Conservation (phyloP, 1,140 invertebrate genomes). For the Scaptomyza graminum region DNA sequence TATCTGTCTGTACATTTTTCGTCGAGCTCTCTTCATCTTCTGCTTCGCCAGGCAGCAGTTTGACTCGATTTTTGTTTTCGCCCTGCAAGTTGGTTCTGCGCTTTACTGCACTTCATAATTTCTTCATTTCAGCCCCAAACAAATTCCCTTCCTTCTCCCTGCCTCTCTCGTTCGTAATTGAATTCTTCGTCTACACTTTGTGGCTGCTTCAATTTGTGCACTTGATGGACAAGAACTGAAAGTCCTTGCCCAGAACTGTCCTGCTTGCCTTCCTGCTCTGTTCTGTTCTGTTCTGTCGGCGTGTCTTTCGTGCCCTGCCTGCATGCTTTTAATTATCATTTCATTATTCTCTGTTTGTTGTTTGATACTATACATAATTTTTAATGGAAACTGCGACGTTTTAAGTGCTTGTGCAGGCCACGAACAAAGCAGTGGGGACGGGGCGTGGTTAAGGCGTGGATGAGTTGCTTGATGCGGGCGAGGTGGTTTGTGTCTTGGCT, state of each 20-base stretch:
- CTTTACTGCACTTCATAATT: slow-evolving; percentile 75
- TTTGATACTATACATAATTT: slow-evolving; percentile 57
- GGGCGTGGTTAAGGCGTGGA: not conserved
- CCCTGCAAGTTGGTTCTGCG: slow-evolving; percentile 27
- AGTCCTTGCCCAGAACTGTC: slow-evolving; percentile 12
- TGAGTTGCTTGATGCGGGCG: not conserved
- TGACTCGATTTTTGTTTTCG: slow-evolving; percentile 29
- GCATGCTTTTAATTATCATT: slow-evolving; percentile 71
- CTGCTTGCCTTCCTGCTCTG: not conserved
- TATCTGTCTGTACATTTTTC: not conserved
- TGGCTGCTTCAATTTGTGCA: slow-evolving; percentile 70
- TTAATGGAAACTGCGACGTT: slow-evolving; percentile 67
- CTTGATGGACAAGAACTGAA: slow-evolving; percentile 46
- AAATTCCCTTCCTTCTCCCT: not conserved
- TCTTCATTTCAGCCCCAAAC: slow-evolving; percentile 56
- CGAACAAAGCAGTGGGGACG: not conserved
- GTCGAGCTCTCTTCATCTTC: not conserved
- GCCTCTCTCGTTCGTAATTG: slow-evolving; percentile 49
- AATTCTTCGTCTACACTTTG: slow-evolving; percentile 74
- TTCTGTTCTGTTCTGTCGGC: not conserved
- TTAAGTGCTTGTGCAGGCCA: slow-evolving; percentile 54
- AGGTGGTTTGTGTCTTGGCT: not conserved
- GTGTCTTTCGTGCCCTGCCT: too few species aligned
- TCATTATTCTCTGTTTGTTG: slow-evolving; percentile 70
- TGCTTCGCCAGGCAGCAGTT: slow-evolving; percentile 13